Percentiles rank a stretch among this genome's conserved stretches.
These are phyloP conservation scores for Allenopithecus nigroviridis DNA, from an alignment of 2,797 vertebrate genomes.

Conservation along the genomic window DNA sequence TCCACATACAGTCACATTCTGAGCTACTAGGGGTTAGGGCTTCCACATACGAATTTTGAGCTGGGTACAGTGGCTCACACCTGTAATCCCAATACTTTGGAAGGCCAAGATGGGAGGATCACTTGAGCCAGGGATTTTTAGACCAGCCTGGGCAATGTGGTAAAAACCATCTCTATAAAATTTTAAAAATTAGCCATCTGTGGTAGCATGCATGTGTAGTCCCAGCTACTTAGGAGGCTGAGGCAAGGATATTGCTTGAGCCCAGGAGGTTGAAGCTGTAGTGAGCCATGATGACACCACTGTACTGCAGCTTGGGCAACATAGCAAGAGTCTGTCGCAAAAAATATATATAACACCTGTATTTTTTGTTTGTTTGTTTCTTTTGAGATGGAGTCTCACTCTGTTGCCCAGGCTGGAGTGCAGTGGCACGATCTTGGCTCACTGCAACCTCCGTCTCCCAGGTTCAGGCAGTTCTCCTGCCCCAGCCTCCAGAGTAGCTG, in stretches of 20 bases:
- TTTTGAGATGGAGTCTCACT: no score
- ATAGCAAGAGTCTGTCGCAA: background rate
- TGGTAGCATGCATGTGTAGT: background rate
- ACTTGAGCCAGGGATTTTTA: background rate
- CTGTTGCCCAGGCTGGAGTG: no score
- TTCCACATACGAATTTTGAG: background rate
- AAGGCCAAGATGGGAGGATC: background rate
- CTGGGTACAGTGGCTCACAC: background rate
- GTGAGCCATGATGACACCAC: background rate
- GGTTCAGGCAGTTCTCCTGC: no score
- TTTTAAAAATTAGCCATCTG: background rate
- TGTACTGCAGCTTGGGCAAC: background rate
- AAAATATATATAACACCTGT: background rate
- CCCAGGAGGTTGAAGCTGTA: background rate
- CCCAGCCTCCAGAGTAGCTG: no score
- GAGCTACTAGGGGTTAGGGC: background rate
- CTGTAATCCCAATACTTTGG: background rate
- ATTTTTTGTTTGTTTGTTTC: no score
- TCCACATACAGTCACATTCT: background rate
- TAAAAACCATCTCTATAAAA: background rate
- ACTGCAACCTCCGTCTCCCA: no score
- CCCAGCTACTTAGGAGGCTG: background rate
- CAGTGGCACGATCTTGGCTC: no score
- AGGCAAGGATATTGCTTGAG: background rate
- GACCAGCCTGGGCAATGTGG: background rate